phyloP scores from a whole-genome alignment of 2,113 vertebrate species.

The Chinchilla lanigera region DNA sequence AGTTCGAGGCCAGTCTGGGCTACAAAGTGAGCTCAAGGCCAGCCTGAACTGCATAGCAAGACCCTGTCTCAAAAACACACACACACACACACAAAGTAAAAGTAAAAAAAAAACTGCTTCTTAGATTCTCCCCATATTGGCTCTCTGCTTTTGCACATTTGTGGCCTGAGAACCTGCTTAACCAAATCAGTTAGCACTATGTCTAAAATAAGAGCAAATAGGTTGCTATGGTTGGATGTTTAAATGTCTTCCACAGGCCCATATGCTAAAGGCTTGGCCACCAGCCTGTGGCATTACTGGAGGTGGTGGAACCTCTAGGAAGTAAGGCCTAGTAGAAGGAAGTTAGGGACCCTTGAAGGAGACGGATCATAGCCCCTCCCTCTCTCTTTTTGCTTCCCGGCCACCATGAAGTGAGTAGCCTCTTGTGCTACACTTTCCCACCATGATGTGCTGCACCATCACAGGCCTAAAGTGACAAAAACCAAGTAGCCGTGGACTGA shows the following conservation, averaged over 20 bases:
- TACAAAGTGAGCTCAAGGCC: too few relatives aligned
- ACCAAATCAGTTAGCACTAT: background rate
- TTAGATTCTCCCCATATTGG: background rate
- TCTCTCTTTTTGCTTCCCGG: background rate
- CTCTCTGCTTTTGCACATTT: constrained; percentile 37
- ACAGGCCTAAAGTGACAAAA: background rate
- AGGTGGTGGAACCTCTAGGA: background rate
- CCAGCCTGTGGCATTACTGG: background rate
- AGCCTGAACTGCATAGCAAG: too few relatives aligned
- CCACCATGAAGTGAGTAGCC: background rate
- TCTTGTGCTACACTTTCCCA: background rate
- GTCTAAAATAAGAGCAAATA: constrained; percentile 35
- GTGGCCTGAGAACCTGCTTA: constrained; percentile 24
- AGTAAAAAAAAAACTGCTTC: constrained; percentile 19
- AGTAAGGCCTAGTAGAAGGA: background rate
- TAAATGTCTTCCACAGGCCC: background rate
- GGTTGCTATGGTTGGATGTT: background rate
- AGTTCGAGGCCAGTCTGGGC: too few relatives aligned
- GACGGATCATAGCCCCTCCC: background rate
- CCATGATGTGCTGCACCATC: background rate
- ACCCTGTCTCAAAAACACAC: too few relatives aligned
- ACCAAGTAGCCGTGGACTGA: background rate
- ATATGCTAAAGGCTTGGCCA: background rate
- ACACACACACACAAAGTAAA: too few relatives aligned
- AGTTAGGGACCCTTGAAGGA: background rate